A percentile compares a stretch with the other conserved stretches of the same genome.
phyloP scores from a whole-genome alignment of 2,888 invertebrate species.

The Scelioninae gen. 2 region DNA sequence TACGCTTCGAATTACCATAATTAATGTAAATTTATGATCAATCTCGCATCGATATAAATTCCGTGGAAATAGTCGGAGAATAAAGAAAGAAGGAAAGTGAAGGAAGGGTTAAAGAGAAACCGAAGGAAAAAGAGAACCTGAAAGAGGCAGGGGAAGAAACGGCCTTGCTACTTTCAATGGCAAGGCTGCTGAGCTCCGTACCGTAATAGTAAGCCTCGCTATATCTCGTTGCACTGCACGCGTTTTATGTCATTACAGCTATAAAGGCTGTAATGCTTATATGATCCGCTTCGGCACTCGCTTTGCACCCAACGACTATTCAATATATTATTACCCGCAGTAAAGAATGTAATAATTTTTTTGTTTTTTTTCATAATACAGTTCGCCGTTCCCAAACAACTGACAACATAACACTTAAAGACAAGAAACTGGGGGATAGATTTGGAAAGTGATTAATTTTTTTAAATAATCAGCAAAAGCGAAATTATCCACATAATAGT shows the following conservation, averaged over 20 bases:
- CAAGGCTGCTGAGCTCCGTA: conserved; percentile 67
- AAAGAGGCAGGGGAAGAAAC: conserved; percentile 63
- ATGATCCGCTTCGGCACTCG: conserved; percentile 43
- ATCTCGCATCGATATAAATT: conserved; percentile 33
- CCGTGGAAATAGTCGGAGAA: conserved; percentile 29
- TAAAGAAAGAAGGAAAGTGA: conserved; percentile 47
- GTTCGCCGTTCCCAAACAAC: not conserved
- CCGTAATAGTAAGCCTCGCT: conserved; percentile 44
- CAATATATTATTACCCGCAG: conserved; percentile 50
- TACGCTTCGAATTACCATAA: conserved; percentile 25
- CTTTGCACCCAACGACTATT: conserved; percentile 42
- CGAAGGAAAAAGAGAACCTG: conserved; percentile 48
- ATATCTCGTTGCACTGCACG: conserved; percentile 41
- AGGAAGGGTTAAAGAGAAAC: conserved; percentile 25
- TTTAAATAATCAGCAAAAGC: not conserved
- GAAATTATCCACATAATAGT: not conserved
- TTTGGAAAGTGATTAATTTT: conserved; percentile 20
- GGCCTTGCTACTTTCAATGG: conserved; percentile 71
- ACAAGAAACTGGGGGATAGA: conserved; percentile 3
- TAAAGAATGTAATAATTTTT: conserved; percentile 45
- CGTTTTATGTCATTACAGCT: conserved; percentile 59
- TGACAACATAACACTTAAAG: conserved; percentile 5
- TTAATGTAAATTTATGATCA: conserved; percentile 38
- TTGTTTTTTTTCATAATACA: conserved; percentile 31
- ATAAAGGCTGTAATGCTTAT: conserved; percentile 48